Base-by-base conservation (phyloP, 2,113 vertebrate species). In the Aegithalos caudatus region DNA sequence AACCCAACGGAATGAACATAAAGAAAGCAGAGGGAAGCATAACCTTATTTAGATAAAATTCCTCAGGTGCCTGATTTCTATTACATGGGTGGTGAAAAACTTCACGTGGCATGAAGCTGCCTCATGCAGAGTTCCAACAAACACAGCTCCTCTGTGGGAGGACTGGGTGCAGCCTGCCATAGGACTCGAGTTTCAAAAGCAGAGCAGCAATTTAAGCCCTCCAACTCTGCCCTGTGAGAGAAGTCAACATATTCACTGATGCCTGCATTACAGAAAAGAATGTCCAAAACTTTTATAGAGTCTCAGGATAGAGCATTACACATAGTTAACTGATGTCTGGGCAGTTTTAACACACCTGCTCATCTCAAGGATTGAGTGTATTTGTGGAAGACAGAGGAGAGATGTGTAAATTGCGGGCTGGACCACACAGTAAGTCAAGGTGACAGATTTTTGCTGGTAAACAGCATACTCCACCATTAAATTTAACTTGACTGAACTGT, bases 71-170 rank as follows among this genome's bases (percentile, higher is more conserved):
- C 24, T 37, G 28, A 40, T 66, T 93, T 82, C 58, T 73, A 16
- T 40, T 44, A 58, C 6, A 18, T 4, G 9, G 28, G 19, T 35
- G 22, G 35, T 35, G 21, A 92, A 40, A 57, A 29, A 16, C 27
- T 54, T 51, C 51, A 24, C 3, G 16, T 4, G n/a, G 44, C 6
- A 2, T 0, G 0, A 62, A 58, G 77, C 27, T 10, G 1, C 54
- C 29, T 44, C 40, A 33, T 12, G 22, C 31, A 37, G 31, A 35
- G 38, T 56, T 78, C 42, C 67, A 48, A 27, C 24, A 33, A 77
- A 45, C 20, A 29, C 7, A 29, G 58, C 13, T 80, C 20, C 38
- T 33, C 22, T 0, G 0, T 5, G 23, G 47, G 48, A 84, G 40
- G 56, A 31, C 29, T 2, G 28, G 38, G 35, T 35, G 70, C 45